These are phyloP conservation scores for Coptotermes formosanus DNA, from an alignment of 1,140 invertebrate species.

Conservation along the genomic window DNA sequence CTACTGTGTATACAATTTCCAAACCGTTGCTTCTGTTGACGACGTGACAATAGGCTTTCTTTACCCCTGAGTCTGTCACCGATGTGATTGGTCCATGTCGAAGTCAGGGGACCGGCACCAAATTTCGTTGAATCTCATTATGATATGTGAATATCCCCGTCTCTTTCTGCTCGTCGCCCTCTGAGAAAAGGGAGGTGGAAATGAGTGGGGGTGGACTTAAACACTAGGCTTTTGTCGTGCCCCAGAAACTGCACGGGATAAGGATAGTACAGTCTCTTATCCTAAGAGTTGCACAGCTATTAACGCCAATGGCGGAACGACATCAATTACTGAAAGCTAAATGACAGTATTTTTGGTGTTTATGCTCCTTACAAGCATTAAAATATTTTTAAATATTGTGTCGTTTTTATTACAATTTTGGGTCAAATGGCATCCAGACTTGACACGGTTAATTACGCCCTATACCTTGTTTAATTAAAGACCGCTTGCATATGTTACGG, in stretches of 20 bases:
- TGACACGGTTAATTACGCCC: too few relatives aligned
- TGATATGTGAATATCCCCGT: slow-evolving; percentile 10
- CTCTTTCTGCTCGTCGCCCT: neutral
- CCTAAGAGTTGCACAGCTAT: neutral
- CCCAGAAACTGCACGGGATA: neutral
- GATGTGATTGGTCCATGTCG: slow-evolving; percentile 17
- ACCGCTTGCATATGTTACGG: too few relatives aligned
- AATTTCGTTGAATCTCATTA: slow-evolving; percentile 10
- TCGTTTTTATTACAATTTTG: neutral
- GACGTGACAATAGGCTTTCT: slow-evolving; percentile 3
- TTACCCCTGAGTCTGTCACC: neutral
- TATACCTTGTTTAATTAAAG: too few relatives aligned
- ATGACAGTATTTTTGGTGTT: neutral
- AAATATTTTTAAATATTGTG: neutral
- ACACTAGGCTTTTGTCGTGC: neutral
- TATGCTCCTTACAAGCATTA: neutral
- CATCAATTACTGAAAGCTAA: neutral
- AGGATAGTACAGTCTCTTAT: neutral
- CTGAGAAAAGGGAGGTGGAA: neutral
- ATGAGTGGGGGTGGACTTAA: neutral
- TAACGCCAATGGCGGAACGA: neutral
- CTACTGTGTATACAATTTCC: slow-evolving; percentile 12
- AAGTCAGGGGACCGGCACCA: slow-evolving; percentile 1
- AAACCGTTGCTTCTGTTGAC: slow-evolving; percentile 10
- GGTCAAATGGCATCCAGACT: too few relatives aligned